Evolutionary conservation across 1,140 invertebrate genomes (phyloP).

Genomic region (Scaptodrosophila lebanonensis): DNA sequence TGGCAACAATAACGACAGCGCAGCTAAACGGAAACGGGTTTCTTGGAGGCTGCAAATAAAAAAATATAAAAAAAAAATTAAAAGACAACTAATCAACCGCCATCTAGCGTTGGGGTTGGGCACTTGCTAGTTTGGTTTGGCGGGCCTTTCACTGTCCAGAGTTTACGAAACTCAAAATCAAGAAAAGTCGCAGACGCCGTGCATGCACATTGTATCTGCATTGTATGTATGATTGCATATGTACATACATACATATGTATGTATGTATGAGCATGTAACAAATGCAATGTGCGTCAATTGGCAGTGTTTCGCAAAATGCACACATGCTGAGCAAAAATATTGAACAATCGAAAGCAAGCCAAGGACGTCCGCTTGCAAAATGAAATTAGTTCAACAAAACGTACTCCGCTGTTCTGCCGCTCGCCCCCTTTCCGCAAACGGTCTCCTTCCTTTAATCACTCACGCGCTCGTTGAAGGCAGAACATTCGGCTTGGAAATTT

Average conservation of each 20-base stretch:
- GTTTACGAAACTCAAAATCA: not conserved
- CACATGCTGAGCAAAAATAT: conserved; percentile 18
- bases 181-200: too few species aligned
- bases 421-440: conserved; percentile 4
- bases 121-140: conserved; percentile 9
- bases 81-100: conserved; percentile 31
- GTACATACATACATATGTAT: too few species aligned
- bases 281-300: too few species aligned
- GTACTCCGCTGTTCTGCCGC: not conserved
- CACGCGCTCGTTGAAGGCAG: too few species aligned
- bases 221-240: too few species aligned
- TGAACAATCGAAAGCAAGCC: conserved; percentile 69
- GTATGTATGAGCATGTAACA: too few species aligned
- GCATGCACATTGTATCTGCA: too few species aligned
- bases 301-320: too few species aligned
- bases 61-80: too few species aligned
- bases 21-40: too few species aligned
- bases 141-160: conserved; percentile 33
- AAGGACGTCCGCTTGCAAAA: conserved; percentile 56
- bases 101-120: conserved; percentile 32
- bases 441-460: too few species aligned
- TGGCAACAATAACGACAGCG: conserved; percentile 21
- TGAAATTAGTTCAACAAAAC: conserved; percentile 66
- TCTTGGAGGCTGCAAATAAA: not conserved
- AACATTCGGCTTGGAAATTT: too few species aligned